Evolutionary conservation across 1,140 invertebrate species (phyloP).

Genomic region (Bathynomus jamesi): DNA sequence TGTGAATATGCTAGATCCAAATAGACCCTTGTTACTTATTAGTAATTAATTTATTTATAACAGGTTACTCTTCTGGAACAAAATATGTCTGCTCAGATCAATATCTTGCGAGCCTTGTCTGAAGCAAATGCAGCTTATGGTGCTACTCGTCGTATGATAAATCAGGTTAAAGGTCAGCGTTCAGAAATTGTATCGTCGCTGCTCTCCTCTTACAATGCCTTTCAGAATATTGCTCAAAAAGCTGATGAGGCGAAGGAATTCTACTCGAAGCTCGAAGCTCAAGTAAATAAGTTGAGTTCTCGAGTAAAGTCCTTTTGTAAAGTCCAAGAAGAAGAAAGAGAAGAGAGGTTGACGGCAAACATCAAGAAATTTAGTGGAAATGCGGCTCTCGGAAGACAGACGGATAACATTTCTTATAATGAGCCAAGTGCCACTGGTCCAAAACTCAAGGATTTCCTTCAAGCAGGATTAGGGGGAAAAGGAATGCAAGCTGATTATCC

Average conservation of each 20-base stretch:
- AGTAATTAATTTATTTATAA: constrained; percentile 24
- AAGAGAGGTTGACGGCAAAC: constrained; percentile 60
- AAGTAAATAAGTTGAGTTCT: constrained; percentile 64
- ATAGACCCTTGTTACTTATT: background rate
- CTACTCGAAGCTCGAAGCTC: constrained; percentile 76
- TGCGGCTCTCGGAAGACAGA: background rate
- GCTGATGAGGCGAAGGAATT: constrained; percentile 86
- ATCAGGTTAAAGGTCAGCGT: constrained; percentile 64
- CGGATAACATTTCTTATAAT: background rate
- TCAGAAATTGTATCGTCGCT: constrained; percentile 61
- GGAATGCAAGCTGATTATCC: constrained; percentile 3
- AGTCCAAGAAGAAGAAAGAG: constrained; percentile 81
- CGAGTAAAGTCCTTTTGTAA: constrained; percentile 71
- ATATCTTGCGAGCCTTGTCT: constrained; percentile 83
- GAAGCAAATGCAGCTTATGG: constrained; percentile 87
- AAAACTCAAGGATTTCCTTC: constrained; percentile 29
- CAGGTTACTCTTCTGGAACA: constrained; percentile 60
- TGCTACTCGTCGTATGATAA: constrained; percentile 63
- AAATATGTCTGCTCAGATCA: constrained; percentile 86
- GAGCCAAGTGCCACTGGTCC: constrained; percentile 23
- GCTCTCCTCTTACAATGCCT: constrained; percentile 78
- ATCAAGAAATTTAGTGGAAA: constrained; percentile 44
- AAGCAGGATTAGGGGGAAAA: constrained; percentile 15
- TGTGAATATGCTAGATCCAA: background rate
- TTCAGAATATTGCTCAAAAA: constrained; percentile 80